A percentile compares a stretch with the other conserved stretches of the same genome.
phyloP scores from a whole-genome alignment of 1,140 invertebrate genomes.

The Notospermus geniculatus region DNA sequence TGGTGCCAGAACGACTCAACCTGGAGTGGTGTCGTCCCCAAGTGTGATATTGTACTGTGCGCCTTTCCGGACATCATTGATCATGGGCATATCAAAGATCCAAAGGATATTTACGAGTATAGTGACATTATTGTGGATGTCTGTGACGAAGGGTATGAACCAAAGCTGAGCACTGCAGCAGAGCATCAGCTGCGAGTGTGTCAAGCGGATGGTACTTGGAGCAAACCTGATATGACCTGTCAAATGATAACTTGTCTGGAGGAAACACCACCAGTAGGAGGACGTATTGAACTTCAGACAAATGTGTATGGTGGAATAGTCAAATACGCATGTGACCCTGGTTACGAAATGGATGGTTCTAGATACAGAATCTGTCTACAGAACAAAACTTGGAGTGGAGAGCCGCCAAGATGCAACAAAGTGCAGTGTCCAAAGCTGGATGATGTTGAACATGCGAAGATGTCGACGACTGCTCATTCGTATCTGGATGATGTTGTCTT shows the following conservation, averaged over 20 bases:
- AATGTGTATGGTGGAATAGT: constrained; percentile 1
- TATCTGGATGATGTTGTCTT: neutral
- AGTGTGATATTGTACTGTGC: neutral
- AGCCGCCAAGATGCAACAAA: constrained; percentile 61
- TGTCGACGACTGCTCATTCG: neutral
- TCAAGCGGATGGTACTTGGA: constrained; percentile 67
- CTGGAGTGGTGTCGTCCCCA: neutral
- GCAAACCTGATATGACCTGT: constrained; percentile 60
- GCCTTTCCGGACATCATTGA: neutral
- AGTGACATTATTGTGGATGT: neutral
- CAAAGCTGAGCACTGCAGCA: constrained; percentile 60
- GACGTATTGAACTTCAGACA: neutral
- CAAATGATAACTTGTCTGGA: neutral
- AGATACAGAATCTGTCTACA: constrained; percentile 66
- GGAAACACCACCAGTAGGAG: neutral
- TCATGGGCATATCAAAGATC: constrained; percentile 4
- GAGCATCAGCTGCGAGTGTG: constrained; percentile 65
- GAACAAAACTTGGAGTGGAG: constrained; percentile 68
- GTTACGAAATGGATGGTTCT: constrained; percentile 67
- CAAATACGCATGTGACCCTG: constrained; percentile 65
- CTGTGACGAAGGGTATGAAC: constrained; percentile 67
- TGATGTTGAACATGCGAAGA: neutral
- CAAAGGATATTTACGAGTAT: neutral
- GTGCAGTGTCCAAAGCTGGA: neutral
- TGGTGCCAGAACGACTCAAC: neutral